Percentiles rank a stretch among this genome's conserved stretches.
These are phyloP conservation scores for Margarornis squamiger DNA, from an alignment of 2,797 vertebrate species.

Conservation along the genomic window DNA sequence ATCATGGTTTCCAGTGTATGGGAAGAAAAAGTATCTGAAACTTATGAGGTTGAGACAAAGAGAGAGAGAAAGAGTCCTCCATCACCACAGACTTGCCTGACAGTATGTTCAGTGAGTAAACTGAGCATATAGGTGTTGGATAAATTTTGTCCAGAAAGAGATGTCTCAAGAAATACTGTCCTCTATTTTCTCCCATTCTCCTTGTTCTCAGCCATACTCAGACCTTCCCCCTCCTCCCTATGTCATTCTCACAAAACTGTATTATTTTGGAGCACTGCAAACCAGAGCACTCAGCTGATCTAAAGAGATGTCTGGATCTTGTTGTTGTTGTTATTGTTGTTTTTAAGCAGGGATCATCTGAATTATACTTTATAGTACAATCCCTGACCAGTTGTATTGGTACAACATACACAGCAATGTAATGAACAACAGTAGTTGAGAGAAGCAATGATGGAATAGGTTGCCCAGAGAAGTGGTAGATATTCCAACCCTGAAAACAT, in stretches of 20 bases:
- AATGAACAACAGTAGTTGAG: background rate
- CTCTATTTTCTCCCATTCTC: background rate
- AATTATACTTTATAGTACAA: background rate
- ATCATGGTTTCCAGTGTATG: background rate
- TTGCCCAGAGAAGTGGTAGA: background rate
- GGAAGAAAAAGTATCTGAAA: background rate
- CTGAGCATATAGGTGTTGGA: background rate
- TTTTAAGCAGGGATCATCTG: background rate
- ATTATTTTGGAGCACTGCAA: background rate
- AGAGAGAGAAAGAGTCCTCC: background rate
- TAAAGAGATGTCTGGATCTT: background rate
- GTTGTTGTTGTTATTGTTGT: background rate
- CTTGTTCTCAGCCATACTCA: background rate
- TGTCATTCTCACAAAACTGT: background rate
- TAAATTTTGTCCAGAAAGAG: background rate
- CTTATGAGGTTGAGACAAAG: background rate
- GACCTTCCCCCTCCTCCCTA: background rate
- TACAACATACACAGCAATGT: background rate
- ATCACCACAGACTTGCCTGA: background rate
- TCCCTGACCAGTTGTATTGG: background rate
- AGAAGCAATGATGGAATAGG: background rate
- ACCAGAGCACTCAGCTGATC: background rate
- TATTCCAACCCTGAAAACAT: background rate
- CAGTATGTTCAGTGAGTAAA: background rate
- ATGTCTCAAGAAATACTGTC: background rate